These are phyloP conservation scores for Parnassius mnemosyne DNA, from an alignment of 2,888 invertebrate genomes.

Conservation along the genomic window DNA sequence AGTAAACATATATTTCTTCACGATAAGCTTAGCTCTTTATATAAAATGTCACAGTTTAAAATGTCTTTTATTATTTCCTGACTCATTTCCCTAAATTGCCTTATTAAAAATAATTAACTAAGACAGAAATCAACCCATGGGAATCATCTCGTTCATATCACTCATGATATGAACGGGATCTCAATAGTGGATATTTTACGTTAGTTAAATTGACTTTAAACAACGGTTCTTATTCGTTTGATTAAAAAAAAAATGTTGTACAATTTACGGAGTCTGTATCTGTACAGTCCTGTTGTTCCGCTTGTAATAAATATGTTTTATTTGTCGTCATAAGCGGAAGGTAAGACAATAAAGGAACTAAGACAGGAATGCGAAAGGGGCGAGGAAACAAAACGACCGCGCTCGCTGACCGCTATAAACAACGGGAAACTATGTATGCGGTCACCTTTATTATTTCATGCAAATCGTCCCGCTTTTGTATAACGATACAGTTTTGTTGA, in stretches of 20 bases:
- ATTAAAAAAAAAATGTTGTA: background rate
- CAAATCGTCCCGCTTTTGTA: constrained; percentile 56
- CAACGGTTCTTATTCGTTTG: too few species aligned
- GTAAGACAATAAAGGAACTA: constrained; percentile 76
- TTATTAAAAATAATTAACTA: too few species aligned
- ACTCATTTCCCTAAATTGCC: too few species aligned
- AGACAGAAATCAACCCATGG: too few species aligned
- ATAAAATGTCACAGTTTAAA: too few species aligned
- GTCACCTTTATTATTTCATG: constrained; percentile 79
- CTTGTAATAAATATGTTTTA: constrained; percentile 64
- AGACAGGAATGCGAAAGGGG: constrained; percentile 72
- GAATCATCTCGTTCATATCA: too few species aligned
- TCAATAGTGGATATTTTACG: too few species aligned
- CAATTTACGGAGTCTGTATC: constrained; percentile 15
- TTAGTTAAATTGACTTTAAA: too few species aligned
- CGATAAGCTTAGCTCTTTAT: too few species aligned
- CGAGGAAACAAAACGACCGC: constrained; percentile 54
- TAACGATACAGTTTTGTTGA: constrained; percentile 51
- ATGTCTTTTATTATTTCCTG: too few species aligned
- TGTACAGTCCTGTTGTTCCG: constrained; percentile 44
- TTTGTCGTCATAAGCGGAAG: constrained; percentile 66
- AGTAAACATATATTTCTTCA: too few species aligned
- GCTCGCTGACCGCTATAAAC: constrained; percentile 74
- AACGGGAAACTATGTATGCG: constrained; percentile 72
- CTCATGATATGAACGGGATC: too few species aligned